Evolutionary conservation across 2,888 invertebrate genomes (phyloP).

Genomic region (Marronus borbonicus): DNA sequence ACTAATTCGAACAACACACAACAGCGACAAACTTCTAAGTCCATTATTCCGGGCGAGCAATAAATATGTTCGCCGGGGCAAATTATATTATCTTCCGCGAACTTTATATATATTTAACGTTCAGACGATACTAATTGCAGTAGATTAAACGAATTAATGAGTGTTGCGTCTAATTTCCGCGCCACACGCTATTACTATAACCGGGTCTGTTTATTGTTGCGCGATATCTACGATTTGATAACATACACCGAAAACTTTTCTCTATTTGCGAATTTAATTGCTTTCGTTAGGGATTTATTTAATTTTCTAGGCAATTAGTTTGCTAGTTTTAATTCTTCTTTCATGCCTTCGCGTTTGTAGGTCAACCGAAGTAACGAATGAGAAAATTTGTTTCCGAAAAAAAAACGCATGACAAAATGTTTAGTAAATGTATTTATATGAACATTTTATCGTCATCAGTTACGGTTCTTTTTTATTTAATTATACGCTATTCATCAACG

Average conservation of each 20-base stretch:
- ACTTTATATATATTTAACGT: conserved; percentile 47
- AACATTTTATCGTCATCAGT: no score
- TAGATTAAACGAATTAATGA: conserved; percentile 48
- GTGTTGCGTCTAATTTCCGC: conserved; percentile 46
- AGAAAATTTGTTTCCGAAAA: no score
- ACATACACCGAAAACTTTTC: conserved; percentile 38
- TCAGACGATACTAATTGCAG: conserved; percentile 45
- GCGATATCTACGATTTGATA: conserved; percentile 45
- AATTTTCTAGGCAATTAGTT: conserved; percentile 42
- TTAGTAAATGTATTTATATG: no score
- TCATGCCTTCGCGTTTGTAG: neutral
- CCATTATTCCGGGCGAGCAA: conserved; percentile 15
- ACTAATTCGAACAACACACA: conserved; percentile 9
- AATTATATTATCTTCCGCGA: conserved; percentile 44
- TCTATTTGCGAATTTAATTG: conserved; percentile 41
- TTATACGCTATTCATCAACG: no score
- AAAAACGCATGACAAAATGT: no score
- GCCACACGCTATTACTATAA: conserved; percentile 45
- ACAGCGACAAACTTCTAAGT: conserved; percentile 9
- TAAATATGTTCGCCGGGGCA: conserved; percentile 28
- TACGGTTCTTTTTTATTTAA: no score
- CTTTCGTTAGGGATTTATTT: conserved; percentile 45
- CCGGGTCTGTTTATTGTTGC: conserved; percentile 42
- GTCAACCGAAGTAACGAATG: neutral
- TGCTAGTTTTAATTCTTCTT: conserved; percentile 15